Evolutionary conservation across 2,888 invertebrate species (phyloP), one percentile per base, ranked within the genome.

Genomic region (Pterostichus madidus): DNA sequence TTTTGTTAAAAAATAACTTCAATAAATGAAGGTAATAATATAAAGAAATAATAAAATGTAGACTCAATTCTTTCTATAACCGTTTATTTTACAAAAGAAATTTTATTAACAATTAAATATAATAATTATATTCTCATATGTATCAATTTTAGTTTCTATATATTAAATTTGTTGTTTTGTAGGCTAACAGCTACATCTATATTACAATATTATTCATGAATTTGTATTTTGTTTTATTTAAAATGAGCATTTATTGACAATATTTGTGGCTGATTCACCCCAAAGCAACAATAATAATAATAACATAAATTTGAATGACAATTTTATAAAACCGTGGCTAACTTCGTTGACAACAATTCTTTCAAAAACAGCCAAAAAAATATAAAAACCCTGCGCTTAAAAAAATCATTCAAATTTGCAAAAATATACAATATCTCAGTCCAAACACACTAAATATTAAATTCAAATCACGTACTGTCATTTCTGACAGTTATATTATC

Each of bases 381-480:
- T 64, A 56, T n/a, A 13, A 56, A 56, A 56, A 15, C 24, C n/a
- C 8, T 10, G 17, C 13, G 24, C 35, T 39, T 64, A 64, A n/a
- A 35, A 64, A 64, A 13, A 32, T 17, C 53, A n/a, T 8, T 61
- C 31, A 10, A 68, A 13, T 17, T 68, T 68, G 35, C 39, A 71
- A 71, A 71, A 71, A 71, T 71, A 59, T 59, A 71, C 44, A 44
- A 39, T 8, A 39, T 24, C 8, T 39, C 64, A 64, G 64, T 64
- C 35, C 56, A 56, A 44, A 11, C n/a, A n/a, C 56, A 56, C 68
- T 71, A 31, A 64, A 35, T n/a, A 35, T 44, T 71, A 17, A 71
- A 35, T 17, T 59, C 11, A 10, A 59, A 81, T 81, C 81, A 81
- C 81, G 81, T 75, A 6, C 59, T 17, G 31, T 71, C 56, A 15